Percentiles rank a stretch among this genome's conserved stretches.
Evolutionary conservation across 2,888 invertebrate genomes (phyloP).

Genomic region (Hylaea fasciaria): DNA sequence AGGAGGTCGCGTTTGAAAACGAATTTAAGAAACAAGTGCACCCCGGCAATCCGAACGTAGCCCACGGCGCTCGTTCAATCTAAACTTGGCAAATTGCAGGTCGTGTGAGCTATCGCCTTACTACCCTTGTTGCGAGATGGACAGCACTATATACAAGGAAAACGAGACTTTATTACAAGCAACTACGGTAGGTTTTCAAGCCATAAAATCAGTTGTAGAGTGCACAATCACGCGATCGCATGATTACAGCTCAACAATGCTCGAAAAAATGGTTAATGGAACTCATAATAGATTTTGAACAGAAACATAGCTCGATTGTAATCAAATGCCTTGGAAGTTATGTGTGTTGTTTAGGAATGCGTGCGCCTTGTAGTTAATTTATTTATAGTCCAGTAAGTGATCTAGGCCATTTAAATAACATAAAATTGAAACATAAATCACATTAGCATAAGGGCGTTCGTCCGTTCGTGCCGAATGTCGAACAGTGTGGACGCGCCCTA

Average conservation of each 20-base stretch:
- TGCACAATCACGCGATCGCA: constrained; percentile 46
- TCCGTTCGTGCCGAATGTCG: too few species aligned
- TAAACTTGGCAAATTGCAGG: constrained; percentile 47
- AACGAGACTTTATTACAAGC: constrained; percentile 9
- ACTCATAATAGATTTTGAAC: constrained; percentile 57
- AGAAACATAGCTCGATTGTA: constrained; percentile 49
- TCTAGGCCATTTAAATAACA: constrained; percentile 15
- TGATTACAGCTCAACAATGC: constrained; percentile 45
- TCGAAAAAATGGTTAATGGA: constrained; percentile 54
- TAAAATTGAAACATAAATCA: constrained; percentile 23
- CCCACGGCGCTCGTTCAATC: constrained; percentile 42
- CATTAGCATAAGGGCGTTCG: constrained; percentile 19
- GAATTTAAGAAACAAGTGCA: constrained; percentile 25
- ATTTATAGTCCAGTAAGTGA: constrained; percentile 26
- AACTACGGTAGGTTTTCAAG: constrained; percentile 6
- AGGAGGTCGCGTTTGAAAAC: not conserved
- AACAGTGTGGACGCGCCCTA: too few species aligned
- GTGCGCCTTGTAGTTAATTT: constrained; percentile 30
- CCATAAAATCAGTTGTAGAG: constrained; percentile 28
- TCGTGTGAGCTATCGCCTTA: constrained; percentile 39
- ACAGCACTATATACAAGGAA: constrained; percentile 2
- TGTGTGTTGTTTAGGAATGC: constrained; percentile 25
- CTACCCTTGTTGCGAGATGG: constrained; percentile 32
- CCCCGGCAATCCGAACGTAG: constrained; percentile 6
- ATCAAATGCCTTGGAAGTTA: constrained; percentile 29